phyloP scores from a whole-genome alignment of 2,113 vertebrate genomes.

The Phalacrocorax brasilianus region DNA sequence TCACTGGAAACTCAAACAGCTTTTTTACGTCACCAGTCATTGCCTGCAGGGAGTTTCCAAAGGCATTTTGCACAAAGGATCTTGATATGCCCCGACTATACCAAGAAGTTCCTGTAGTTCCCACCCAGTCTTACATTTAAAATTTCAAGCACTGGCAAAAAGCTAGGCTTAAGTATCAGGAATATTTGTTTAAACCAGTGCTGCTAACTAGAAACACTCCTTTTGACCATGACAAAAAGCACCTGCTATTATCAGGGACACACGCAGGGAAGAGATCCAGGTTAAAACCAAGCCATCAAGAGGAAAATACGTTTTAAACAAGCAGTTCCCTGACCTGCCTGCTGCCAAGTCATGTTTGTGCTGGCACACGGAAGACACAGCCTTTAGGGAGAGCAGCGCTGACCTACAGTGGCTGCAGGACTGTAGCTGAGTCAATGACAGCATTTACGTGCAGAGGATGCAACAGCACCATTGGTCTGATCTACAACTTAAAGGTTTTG shows the following conservation, averaged over 20 bases:
- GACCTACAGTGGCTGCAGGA: fast-evolving
- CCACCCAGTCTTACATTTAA: too few relatives aligned
- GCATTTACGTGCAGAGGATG: fast-evolving
- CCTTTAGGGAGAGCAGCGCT: fast-evolving
- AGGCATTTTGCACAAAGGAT: neutral
- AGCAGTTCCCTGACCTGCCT: fast-evolving
- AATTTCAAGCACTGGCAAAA: neutral
- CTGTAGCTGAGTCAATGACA: fast-evolving
- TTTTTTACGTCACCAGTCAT: neutral
- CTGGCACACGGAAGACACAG: neutral
- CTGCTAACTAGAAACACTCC: neutral
- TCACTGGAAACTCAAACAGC: neutral
- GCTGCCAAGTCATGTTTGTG: neutral
- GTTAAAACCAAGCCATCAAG: neutral
- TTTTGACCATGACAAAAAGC: neutral
- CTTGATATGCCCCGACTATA: neutral
- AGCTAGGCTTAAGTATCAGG: neutral
- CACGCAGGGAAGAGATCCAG: neutral
- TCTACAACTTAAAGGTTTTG: neutral
- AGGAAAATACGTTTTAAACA: neutral
- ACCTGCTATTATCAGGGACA: neutral
- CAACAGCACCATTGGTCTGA: fast-evolving
- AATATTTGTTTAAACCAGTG: neutral
- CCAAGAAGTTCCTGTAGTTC: neutral
- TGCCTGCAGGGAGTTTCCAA: neutral